Evolutionary conservation across 1,140 invertebrate genomes (phyloP), one percentile per base, ranked within the genome.

Genomic region (Steinernema feltiae): DNA sequence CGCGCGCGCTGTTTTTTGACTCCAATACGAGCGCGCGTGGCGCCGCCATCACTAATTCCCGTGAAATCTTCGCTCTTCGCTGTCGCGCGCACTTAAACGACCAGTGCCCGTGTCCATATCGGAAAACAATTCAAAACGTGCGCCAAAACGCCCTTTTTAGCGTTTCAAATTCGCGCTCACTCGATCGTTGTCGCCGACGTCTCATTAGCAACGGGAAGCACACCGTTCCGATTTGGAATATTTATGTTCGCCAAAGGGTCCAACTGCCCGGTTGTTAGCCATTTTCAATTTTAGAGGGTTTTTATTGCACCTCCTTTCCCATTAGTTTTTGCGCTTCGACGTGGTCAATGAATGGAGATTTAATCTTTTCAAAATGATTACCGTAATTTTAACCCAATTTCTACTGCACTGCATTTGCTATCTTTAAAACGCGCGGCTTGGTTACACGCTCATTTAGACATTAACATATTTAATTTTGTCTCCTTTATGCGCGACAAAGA

Each of bases 61-160:
- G 15, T 63, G 24, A 63, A 63, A 63, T 63, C 53, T 63, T 63
- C 53, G 53, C 24, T 63, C n/a, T 63, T 63, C 24, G 53, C 53
- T 63, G 15, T 63, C 53, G 53, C 53, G 53, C 24, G 53, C 24
- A 63, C 53, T 63, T 63, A 63, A 63, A 63, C 53, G 53, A 63
- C 53, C 53, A 63, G 7, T 21, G 53, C 53, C 24, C 53, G 53
- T 63, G 53, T 63, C 53, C 53, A 63, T 63, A 63, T 63, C 53
- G 53, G 53, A 63, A 63, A 63, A 63, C 53, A 63, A 63, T 63
- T 63, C 53, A 63, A 63, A 63, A 63, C 53, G 53, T 63, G 53
- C 12, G 53, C 12, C 53, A 12, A 63, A 63, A 63, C 12, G 24
- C 24, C 7, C 53, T 18, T 18, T 63, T 27, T 21, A 63, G 53